Conservation (phyloP, 2,797 vertebrate species). For the Serranus cabrilla region DNA sequence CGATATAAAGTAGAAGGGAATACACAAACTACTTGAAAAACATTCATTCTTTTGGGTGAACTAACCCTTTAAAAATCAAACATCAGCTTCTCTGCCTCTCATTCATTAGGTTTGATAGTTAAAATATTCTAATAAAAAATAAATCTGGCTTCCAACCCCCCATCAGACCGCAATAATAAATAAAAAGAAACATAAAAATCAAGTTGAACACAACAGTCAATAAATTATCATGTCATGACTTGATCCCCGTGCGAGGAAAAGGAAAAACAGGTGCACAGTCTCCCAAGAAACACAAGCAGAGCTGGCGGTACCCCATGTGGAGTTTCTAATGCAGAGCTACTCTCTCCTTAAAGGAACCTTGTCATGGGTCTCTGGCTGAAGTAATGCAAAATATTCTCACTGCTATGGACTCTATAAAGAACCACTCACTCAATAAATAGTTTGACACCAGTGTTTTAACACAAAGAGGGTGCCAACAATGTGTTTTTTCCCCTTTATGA, state of each 20-base stretch:
- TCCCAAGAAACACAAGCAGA: conserved; percentile 77
- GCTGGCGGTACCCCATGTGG: conserved; percentile 71
- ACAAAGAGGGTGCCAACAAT: conserved; percentile 7
- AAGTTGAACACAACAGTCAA: conserved; percentile 37
- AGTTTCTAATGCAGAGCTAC: conserved; percentile 67
- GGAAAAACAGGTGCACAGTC: conserved; percentile 77
- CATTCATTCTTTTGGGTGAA: conserved; percentile 3
- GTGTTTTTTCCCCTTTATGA: background rate
- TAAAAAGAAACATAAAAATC: conserved; percentile 36
- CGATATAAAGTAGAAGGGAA: background rate
- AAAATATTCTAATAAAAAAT: background rate
- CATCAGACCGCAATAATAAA: conserved; percentile 23
- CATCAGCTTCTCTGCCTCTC: background rate
- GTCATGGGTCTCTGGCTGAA: conserved; percentile 70
- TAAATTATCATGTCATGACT: conserved; percentile 54
- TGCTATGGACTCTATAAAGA: conserved; percentile 45
- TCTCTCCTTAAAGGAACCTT: conserved; percentile 68
- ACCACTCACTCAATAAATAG: conserved; percentile 53
- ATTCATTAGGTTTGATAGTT: background rate
- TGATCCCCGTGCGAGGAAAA: conserved; percentile 40
- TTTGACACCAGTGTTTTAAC: conserved; percentile 48
- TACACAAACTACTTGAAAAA: background rate
- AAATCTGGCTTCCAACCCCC: background rate
- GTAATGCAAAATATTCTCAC: conserved; percentile 57
- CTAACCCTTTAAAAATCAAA: conserved; percentile 10